These are phyloP conservation scores for Atta colombica DNA, from an alignment of 1,140 invertebrate genomes.

Conservation along the genomic window DNA sequence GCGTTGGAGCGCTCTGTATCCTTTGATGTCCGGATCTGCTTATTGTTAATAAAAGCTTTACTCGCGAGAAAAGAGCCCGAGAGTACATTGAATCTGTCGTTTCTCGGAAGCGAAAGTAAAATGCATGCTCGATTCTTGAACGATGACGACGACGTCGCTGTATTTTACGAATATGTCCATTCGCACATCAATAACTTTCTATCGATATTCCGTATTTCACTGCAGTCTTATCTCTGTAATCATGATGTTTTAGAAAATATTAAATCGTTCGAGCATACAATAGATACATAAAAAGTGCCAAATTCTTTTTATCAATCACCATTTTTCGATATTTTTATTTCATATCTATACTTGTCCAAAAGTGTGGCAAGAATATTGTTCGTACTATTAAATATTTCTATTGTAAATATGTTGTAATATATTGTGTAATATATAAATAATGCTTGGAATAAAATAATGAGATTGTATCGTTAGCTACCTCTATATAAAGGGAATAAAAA, in stretches of 20 bases:
- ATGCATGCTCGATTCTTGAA: conserved; percentile 18
- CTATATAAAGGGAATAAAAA: not conserved
- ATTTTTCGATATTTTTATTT: not conserved
- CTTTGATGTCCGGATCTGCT: conserved; percentile 61
- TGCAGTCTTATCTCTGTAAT: conserved; percentile 3
- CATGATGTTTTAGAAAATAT: conserved; percentile 9
- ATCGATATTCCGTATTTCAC: conserved; percentile 22
- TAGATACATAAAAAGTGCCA: not conserved
- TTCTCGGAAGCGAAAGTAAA: conserved; percentile 10
- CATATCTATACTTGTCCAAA: not conserved
- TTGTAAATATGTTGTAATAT: not conserved
- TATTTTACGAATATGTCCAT: conserved; percentile 26
- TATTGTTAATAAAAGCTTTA: conserved; percentile 58
- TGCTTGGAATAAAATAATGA: conserved; percentile 13
- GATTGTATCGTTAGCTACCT: not conserved
- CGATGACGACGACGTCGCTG: conserved; percentile 4
- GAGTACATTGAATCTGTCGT: conserved; percentile 29
- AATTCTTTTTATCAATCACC: not conserved
- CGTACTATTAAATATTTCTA: not conserved
- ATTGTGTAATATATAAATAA: conserved; percentile 5
- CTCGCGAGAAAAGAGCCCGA: conserved; percentile 24
- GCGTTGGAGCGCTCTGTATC: conserved; percentile 35
- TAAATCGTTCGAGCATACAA: not conserved
- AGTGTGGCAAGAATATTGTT: not conserved
- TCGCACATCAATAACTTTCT: conserved; percentile 32